These are phyloP conservation scores for Callosobruchus maculatus DNA, from an alignment of 2,888 invertebrate genomes.

Conservation along the genomic window DNA sequence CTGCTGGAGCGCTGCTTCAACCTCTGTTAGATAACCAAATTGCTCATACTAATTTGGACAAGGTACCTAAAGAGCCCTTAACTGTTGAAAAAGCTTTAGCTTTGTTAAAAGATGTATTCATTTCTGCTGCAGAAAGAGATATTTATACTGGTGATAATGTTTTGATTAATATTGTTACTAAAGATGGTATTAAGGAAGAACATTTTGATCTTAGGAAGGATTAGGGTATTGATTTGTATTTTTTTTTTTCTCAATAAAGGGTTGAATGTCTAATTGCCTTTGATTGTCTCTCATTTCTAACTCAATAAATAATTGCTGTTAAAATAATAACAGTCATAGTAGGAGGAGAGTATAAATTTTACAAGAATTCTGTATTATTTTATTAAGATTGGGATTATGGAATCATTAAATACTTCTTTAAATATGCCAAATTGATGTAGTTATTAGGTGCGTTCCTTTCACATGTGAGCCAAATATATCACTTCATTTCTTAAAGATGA, in stretches of 20 bases:
- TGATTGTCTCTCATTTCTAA: too few species aligned
- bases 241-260: not conserved
- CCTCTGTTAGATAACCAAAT: conserved; percentile 96
- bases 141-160: conserved; percentile 95
- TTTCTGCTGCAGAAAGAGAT: conserved; percentile 96
- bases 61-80: conserved; percentile 60
- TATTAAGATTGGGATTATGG: too few species aligned
- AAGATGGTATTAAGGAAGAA: conserved; percentile 75
- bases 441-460: too few species aligned
- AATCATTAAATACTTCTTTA: too few species aligned
- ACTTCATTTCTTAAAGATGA: too few species aligned
- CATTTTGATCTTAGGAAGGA: conserved; percentile 79
- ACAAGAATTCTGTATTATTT: too few species aligned
- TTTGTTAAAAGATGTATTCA: conserved; percentile 92
- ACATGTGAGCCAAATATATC: too few species aligned
- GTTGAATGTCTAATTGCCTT: not conserved
- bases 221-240: conserved; percentile 52
- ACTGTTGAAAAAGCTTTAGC: conserved; percentile 77
- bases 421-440: too few species aligned
- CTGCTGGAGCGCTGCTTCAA: conserved; percentile 85
- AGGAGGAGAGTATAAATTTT: too few species aligned
- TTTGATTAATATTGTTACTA: conserved; percentile 80
- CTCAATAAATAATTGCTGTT: too few species aligned
- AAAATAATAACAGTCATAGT: too few species aligned
- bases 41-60: conserved; percentile 83